These are phyloP conservation scores for Bothrops jararaca DNA, from an alignment of 2,113 vertebrate genomes.

Conservation along the genomic window DNA sequence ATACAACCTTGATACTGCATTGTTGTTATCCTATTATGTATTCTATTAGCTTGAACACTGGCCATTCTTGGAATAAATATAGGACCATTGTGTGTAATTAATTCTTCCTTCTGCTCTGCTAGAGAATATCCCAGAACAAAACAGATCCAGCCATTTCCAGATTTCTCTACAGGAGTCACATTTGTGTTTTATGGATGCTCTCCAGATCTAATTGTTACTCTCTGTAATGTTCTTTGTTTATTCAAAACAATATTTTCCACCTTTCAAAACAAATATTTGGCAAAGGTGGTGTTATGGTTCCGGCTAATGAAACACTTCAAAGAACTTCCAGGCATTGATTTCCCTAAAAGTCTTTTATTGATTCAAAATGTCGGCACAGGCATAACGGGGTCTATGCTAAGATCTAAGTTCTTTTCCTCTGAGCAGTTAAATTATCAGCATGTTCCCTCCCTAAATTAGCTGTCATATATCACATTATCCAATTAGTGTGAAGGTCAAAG, in stretches of 20 bases:
- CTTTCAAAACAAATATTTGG: background rate
- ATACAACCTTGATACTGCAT: constrained; percentile 50
- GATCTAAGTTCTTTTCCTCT: too few relatives aligned
- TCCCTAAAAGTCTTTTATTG: too few relatives aligned
- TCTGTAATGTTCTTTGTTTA: background rate
- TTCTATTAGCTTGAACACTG: background rate
- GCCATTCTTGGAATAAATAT: background rate
- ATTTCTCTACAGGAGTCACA: background rate
- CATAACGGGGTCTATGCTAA: too few relatives aligned
- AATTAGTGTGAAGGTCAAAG: too few relatives aligned
- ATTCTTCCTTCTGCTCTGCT: background rate
- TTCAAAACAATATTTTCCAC: background rate
- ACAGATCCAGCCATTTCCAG: background rate
- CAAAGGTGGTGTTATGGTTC: background rate
- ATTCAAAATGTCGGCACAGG: too few relatives aligned
- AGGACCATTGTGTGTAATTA: background rate
- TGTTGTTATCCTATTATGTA: constrained; percentile 40
- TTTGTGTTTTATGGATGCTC: background rate
- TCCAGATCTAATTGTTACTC: background rate
- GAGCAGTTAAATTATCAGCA: too few relatives aligned
- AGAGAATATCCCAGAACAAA: background rate
- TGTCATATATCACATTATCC: too few relatives aligned
- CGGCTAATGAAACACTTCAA: too few relatives aligned
- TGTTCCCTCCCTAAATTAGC: too few relatives aligned
- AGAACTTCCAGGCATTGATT: too few relatives aligned